Conservation (phyloP, 2,888 invertebrate species). For the Sipha maydis region DNA sequence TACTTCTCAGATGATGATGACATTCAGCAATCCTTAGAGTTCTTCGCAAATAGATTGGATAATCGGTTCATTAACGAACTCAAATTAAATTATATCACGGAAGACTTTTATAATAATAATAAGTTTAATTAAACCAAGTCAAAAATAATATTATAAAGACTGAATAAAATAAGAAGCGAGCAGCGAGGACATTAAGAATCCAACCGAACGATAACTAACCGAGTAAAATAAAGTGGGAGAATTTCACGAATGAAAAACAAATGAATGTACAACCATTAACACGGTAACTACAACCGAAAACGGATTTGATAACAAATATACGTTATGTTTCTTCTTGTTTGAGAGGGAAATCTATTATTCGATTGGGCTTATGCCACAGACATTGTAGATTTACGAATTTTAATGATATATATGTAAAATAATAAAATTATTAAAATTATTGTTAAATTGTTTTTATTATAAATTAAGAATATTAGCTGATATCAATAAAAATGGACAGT, state of each 20-base stretch:
- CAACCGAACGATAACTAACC: constrained; percentile 37
- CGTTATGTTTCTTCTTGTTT: constrained; percentile 4
- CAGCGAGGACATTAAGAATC: background rate
- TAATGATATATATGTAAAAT: too few relatives aligned
- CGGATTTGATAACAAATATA: constrained; percentile 34
- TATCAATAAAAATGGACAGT: background rate
- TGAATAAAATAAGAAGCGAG: background rate
- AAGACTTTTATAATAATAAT: background rate
- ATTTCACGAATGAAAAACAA: constrained; percentile 39
- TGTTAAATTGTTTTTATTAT: too few relatives aligned
- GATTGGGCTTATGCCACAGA: too few relatives aligned
- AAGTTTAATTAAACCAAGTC: constrained; percentile 9
- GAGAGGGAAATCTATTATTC: background rate
- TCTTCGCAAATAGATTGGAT: background rate
- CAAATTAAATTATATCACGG: constrained; percentile 8
- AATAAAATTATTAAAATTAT: too few relatives aligned
- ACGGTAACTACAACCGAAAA: background rate
- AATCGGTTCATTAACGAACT: background rate
- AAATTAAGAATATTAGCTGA: too few relatives aligned
- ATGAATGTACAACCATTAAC: background rate
- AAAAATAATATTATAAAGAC: background rate
- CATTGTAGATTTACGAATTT: too few relatives aligned
- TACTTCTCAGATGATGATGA: constrained; percentile 1
- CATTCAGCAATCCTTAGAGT: background rate
- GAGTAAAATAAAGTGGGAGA: constrained; percentile 37